Conservation (phyloP, 1,140 invertebrate genomes). For the Lepidurus packardi region DNA sequence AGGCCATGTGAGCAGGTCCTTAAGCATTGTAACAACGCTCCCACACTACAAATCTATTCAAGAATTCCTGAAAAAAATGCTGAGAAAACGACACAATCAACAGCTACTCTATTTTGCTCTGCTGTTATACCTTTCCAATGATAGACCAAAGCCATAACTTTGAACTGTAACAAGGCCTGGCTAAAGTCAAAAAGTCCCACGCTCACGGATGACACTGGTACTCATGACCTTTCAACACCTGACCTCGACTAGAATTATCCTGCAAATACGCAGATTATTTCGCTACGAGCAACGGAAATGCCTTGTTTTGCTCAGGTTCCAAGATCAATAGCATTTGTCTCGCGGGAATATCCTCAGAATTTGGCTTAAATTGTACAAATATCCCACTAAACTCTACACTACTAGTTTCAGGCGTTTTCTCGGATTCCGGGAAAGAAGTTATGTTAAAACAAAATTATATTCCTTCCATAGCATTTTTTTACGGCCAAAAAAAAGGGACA, state of each 20-base stretch:
- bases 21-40: neutral
- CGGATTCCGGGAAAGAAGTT: too few relatives aligned
- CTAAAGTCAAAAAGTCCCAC: neutral
- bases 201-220: slow-evolving; percentile 3
- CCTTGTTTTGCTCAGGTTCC: neutral
- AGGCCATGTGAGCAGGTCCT: neutral
- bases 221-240: neutral
- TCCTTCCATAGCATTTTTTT: too few relatives aligned
- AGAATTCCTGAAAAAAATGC: neutral
- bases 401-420: too few relatives aligned
- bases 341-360: neutral
- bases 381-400: too few relatives aligned
- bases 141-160: slow-evolving; percentile 3
- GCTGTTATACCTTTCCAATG: neutral
- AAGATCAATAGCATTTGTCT: slow-evolving; percentile 3
- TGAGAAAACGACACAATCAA: neutral
- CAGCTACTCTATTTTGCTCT: neutral
- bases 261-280: slow-evolving; percentile 7
- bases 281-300: slow-evolving; percentile 1
- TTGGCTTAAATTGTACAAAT: too few relatives aligned
- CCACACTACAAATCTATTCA: neutral
- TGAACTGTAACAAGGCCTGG: neutral
- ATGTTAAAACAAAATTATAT: too few relatives aligned
- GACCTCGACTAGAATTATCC: neutral
- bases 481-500: neutral